Evolutionary conservation across 2,113 vertebrate genomes (phyloP), one percentile per base, ranked within the genome.

Genomic region (Nesospiza acunhae): DNA sequence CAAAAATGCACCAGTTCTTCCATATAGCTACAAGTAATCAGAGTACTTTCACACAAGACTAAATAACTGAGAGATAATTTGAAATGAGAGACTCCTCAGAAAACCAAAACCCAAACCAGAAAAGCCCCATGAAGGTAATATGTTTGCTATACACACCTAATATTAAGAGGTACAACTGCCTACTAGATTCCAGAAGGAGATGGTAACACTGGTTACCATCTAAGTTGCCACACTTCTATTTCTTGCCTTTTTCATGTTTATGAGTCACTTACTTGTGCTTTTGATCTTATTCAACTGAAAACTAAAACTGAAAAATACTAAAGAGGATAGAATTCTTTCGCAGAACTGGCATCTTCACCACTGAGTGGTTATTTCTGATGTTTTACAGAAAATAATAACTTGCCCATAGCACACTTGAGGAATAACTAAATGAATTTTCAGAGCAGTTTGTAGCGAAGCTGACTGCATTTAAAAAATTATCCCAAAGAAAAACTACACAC

Each of bases 1-100:
- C 75, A 95, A 93, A 95, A 95, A 96, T 90, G 94, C 79, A 77
- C 67, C 7, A 2, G 83, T 80, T 67, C 79, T 88, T 72, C 72
- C 50, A 83, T 44, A 60, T 3, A 15, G 53, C 82, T 86, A 66
- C 63, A 22, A 62, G 35, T 44, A 90, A 80, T 62, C 82, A 90
- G 31, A 74, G 92, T 0, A 14, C 63, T 88, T 73, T 85, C 92
- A 84, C 33, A 91, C 44, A 33, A 84, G 69, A 93, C 37, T 55
- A 94, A 94, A 72, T 68, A 94, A 75, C 92, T 10, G 31, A 81
- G 74, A 87, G 47, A 85, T 35, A 67, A 95, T 69, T 90, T 52
- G 78, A 89, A 58, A 81, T 14, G 27, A 93, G 74, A 93, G 81
- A 68, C 84, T 94, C 62, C 60, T 94, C 68, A 72, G 68, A 87